A percentile compares a stretch with the other conserved stretches of the same genome.
These are phyloP conservation scores for Cerastis rubricosa DNA, from an alignment of 2,888 invertebrate genomes.

Conservation along the genomic window DNA sequence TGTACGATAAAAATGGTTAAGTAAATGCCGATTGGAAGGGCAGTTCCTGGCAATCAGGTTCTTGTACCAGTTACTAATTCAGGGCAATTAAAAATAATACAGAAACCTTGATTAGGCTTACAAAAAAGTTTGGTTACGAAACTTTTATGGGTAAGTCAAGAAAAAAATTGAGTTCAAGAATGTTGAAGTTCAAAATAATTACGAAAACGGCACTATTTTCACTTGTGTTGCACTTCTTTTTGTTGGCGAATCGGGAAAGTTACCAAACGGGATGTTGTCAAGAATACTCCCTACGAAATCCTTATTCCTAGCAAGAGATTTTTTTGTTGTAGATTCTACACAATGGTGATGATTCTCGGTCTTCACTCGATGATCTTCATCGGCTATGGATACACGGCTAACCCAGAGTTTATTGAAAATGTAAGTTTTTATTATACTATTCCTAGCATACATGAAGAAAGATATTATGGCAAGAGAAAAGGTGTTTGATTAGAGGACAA, in stretches of 20 bases:
- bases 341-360: slow-evolving; percentile 88
- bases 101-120: background rate
- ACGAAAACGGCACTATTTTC: no score
- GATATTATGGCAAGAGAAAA: no score
- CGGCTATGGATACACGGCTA: slow-evolving; percentile 87
- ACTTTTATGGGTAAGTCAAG: no score
- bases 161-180: no score
- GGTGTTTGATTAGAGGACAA: no score
- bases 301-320: background rate
- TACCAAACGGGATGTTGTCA: no score
- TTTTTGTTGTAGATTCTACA: slow-evolving; percentile 81
- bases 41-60: slow-evolving; percentile 2
- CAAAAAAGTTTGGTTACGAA: no score
- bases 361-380: slow-evolving; percentile 89
- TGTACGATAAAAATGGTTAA: slow-evolving; percentile 5
- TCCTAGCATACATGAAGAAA: background rate
- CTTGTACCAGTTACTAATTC: background rate
- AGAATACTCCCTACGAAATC: background rate
- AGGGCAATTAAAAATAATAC: background rate
- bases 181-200: no score
- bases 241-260: no score
- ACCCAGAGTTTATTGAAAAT: slow-evolving; percentile 87
- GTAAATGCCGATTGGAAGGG: background rate
- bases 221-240: no score
- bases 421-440: slow-evolving; percentile 72